Evolutionary conservation across 2,113 vertebrate species (phyloP).

Genomic region (Corythornis vintsioides): DNA sequence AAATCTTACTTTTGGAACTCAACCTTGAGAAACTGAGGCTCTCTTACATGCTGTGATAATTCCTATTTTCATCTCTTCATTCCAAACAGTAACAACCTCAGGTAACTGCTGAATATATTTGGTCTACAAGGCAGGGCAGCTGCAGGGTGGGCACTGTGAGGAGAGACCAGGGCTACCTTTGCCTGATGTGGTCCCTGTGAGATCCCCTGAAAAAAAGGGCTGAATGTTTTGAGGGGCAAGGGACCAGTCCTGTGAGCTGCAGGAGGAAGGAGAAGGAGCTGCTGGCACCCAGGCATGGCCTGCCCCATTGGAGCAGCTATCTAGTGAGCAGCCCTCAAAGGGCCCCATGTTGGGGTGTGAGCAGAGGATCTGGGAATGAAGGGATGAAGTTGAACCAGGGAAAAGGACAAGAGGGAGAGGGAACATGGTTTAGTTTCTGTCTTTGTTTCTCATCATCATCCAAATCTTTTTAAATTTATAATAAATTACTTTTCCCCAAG

Average conservation of each 20-base stretch:
- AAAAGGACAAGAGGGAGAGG: background rate
- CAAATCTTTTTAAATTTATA: background rate
- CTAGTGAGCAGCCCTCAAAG: too few species aligned
- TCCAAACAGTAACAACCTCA: background rate
- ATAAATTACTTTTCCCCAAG: background rate
- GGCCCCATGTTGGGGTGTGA: accelerated
- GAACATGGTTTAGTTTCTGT: background rate
- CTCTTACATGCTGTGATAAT: background rate
- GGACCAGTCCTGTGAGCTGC: background rate
- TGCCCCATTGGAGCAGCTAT: accelerated
- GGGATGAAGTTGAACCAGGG: background rate
- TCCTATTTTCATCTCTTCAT: background rate
- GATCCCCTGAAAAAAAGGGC: background rate
- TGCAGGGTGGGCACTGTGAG: too few species aligned
- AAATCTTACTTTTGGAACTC: background rate
- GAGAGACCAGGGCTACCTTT: background rate
- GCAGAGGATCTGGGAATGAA: background rate
- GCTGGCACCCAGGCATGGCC: background rate
- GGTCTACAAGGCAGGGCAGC: too few species aligned
- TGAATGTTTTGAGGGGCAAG: accelerated
- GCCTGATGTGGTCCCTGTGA: accelerated
- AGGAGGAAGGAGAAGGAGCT: background rate
- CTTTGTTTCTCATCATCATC: background rate
- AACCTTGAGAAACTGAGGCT: background rate
- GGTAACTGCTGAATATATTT: background rate